Evolutionary conservation across 2,888 invertebrate genomes (phyloP).

Genomic region (Deilephila porcellus): DNA sequence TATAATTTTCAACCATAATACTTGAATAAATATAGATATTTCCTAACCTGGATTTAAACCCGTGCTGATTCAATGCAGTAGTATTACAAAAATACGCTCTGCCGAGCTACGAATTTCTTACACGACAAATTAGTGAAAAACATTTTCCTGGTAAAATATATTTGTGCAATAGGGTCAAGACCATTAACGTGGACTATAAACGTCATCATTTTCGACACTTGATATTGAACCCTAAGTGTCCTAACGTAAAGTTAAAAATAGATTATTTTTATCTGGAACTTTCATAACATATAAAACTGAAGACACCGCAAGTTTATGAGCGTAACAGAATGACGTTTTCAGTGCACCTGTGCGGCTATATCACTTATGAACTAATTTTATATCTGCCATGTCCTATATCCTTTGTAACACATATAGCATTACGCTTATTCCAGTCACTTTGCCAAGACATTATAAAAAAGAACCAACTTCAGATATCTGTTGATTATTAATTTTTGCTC

Average conservation of each 20-base stretch:
- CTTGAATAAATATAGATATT: no score
- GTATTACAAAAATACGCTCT: no score
- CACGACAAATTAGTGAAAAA: neutral
- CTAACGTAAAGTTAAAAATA: conserved; percentile 39
- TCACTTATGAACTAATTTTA: conserved; percentile 7
- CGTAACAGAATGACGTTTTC: conserved; percentile 9
- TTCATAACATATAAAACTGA: conserved; percentile 9
- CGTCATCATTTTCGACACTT: neutral
- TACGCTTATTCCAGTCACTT: no score
- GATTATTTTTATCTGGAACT: conserved; percentile 3
- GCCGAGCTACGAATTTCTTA: neutral
- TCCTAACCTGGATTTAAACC: no score
- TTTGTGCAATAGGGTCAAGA: conserved; percentile 36
- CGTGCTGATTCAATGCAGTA: no score
- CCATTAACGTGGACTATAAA: conserved; percentile 15
- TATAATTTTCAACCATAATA: no score
- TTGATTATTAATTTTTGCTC: no score
- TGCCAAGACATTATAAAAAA: no score
- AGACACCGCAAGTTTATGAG: conserved; percentile 10
- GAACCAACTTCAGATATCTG: no score
- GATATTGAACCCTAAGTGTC: conserved; percentile 39
- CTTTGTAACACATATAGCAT: neutral
- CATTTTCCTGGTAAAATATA: neutral
- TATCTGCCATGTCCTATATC: neutral
- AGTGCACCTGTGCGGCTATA: conserved; percentile 1